Base-by-base conservation (phyloP, 92 coral and sea anemone genomes). In the Paragorgia papillata region DNA sequence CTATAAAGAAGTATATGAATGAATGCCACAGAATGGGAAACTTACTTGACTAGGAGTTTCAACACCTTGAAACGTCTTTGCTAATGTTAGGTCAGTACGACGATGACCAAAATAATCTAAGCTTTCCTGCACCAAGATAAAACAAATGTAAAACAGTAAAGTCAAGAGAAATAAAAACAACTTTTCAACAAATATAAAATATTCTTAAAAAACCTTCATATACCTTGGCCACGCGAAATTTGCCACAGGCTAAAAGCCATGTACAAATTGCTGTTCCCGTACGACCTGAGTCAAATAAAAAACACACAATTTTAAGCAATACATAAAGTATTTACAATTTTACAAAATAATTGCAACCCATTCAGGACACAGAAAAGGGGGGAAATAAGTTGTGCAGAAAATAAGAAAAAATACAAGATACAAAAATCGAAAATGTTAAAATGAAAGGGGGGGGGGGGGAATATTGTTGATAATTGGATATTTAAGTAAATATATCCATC, bases 201-300 rank as follows among this genome's bases (percentile, higher is more conserved):
- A 32, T 14, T 4, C n/a, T n/a, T n/a, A n/a, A 78, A 20, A 25
- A 10, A 41, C 33, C 43, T 39, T 5, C 67, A 43, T 69, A 91
- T 69, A 91, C 99, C 88, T 87, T 65, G 34, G 99, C 95, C 64
- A 87, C 76, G 69, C 90, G 89, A 84, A 95, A 91, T 75, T 89
- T 88, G 0, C 97, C 96, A 82, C 83, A 89, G 18, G 96, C 96
- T 46, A 95, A 80, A 15, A 95, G 87, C 99, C 99, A 95, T 9
- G 99, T 84, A 73, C 99, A 95, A 22, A 95, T 56, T 9, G 97
- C 99, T 57, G 99, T 95, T 27, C 99, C 99, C 66, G 99, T 95
- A 69, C 99, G 85, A 20, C 99, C 99, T 94, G 64, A 1, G 21
- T 62, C 40, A 62, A 39, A 35, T 53, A 10, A 37, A 39, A 50